These are phyloP conservation scores for Bradypus variegatus DNA, from an alignment of 2,797 vertebrate species.

Conservation along the genomic window DNA sequence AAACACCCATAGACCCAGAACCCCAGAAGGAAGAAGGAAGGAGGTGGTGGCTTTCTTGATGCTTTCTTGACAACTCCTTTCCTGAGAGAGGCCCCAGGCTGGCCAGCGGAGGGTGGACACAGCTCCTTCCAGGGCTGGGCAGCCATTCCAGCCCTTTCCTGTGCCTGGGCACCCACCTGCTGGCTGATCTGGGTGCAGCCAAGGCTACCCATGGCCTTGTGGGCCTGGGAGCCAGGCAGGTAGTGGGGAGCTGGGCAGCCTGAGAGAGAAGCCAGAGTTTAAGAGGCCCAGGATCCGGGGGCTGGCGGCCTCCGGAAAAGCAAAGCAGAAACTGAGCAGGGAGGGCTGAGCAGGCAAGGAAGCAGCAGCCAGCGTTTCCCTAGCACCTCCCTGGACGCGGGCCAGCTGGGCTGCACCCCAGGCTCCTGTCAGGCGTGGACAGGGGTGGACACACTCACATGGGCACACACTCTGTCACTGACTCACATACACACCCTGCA, in stretches of 20 bases:
- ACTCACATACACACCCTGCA: not conserved
- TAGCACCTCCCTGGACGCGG: not conserved
- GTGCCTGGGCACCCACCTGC: not conserved
- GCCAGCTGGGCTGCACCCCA: not conserved
- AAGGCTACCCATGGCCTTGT: not conserved
- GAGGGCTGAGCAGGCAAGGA: fast-evolving
- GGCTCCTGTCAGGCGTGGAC: not conserved
- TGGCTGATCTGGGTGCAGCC: not conserved
- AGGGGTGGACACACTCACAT: fast-evolving
- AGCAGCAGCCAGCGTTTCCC: fast-evolving
- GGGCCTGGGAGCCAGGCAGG: not conserved
- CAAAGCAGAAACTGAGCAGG: not conserved
- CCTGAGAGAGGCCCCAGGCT: not conserved
- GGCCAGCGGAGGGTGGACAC: not conserved
- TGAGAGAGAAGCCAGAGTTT: not conserved
- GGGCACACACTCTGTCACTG: not conserved
- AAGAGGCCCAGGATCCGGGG: not conserved
- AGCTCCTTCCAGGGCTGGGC: not conserved
- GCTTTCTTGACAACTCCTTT: not conserved
- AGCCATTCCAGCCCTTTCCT: not conserved
- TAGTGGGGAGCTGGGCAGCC: not conserved
- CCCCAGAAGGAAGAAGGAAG: not conserved
- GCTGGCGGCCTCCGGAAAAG: not conserved
- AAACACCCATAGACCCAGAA: not conserved
- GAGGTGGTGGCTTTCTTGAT: not conserved